A percentile compares a stretch with the other conserved stretches of the same genome.
Conservation (phyloP, 2,113 vertebrate species). For the Sphyrna mokarran region DNA sequence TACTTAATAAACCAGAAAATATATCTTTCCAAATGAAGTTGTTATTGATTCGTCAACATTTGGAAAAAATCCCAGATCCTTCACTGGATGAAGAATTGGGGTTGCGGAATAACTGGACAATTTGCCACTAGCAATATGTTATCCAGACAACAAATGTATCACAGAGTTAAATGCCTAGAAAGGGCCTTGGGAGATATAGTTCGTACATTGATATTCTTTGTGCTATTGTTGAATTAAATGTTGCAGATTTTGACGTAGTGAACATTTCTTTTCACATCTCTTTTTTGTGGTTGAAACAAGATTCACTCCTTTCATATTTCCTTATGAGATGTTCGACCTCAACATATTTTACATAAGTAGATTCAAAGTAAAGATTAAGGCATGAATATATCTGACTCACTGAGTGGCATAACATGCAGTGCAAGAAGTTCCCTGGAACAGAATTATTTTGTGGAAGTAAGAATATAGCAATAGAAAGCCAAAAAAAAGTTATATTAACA, state of each 20-base stretch:
- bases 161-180: neutral
- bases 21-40: neutral
- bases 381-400: neutral
- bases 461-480: neutral
- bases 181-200: neutral
- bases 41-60: neutral
- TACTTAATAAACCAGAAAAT: constrained; percentile 15
- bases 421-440: neutral
- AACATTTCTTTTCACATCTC: neutral
- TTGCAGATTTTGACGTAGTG: neutral
- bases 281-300: neutral
- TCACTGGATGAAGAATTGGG: neutral
- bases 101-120: neutral
- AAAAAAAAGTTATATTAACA: neutral
- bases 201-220: neutral
- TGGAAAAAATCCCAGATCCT: neutral
- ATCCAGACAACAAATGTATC: neutral
- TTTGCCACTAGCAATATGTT: neutral
- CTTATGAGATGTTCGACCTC: neutral
- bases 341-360: neutral
- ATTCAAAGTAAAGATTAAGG: neutral
- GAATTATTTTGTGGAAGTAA: neutral
- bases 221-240: neutral
- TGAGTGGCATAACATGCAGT: neutral
- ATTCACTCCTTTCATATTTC: neutral